phyloP scores from a whole-genome alignment of 2,797 vertebrate genomes.

The Chelon labrosus region DNA sequence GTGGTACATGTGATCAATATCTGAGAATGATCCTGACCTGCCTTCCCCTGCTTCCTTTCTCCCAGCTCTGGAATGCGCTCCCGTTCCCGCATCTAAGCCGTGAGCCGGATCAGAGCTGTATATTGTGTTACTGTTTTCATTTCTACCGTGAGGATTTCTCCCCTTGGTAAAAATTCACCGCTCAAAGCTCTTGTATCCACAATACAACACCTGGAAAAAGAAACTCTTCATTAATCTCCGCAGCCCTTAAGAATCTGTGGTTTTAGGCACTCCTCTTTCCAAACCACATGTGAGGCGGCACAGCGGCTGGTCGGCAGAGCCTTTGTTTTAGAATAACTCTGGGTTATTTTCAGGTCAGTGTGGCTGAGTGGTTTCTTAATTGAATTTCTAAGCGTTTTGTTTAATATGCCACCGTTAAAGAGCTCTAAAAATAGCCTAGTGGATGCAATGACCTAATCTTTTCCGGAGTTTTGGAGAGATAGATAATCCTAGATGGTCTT shows the following conservation, averaged over 20 bases:
- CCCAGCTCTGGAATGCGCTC: conserved; percentile 59
- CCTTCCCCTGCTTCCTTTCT: conserved; percentile 32
- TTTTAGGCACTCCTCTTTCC: conserved; percentile 79
- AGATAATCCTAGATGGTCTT: conserved; percentile 69
- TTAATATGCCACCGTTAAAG: conserved; percentile 84
- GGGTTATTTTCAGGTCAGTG: conserved; percentile 85
- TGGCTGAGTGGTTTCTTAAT: conserved; percentile 84
- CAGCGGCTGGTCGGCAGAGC: conserved; percentile 66
- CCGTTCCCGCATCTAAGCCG: conserved; percentile 64
- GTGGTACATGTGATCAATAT: conserved; percentile 59
- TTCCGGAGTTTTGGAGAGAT: conserved; percentile 75
- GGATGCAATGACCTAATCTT: conserved; percentile 84
- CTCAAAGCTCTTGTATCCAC: conserved; percentile 87
- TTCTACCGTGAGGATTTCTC: conserved; percentile 85
- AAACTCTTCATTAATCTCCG: conserved; percentile 84
- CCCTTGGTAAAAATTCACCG: conserved; percentile 79
- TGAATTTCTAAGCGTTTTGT: conserved; percentile 85
- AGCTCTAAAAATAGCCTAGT: conserved; percentile 80
- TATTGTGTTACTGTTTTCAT: conserved; percentile 87
- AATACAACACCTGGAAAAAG: conserved; percentile 90
- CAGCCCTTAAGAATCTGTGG: conserved; percentile 76
- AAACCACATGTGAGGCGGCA: conserved; percentile 79
- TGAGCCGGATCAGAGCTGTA: conserved; percentile 78
- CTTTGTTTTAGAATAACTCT: conserved; percentile 79
- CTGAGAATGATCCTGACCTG: conserved; percentile 26